Evolutionary conservation across 2,113 vertebrate species (phyloP), one percentile per base, ranked within the genome.

Genomic region (Choloepus hoffmanni): DNA sequence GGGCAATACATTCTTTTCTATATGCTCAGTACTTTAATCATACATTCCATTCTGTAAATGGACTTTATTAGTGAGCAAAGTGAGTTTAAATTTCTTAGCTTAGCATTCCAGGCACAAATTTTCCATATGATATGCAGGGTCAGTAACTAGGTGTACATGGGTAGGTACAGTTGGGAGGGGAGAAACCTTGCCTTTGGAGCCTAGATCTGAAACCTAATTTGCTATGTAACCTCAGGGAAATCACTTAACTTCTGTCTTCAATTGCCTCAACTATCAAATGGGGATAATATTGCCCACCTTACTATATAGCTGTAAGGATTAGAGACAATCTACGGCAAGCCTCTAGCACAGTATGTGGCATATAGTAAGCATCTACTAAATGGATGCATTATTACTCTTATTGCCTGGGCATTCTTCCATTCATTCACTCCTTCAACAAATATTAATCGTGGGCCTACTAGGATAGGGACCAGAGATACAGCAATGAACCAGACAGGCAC

Each of bases 151-250:
- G 7, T 24, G 18, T 70, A 3, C 67, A 26, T 11, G 23, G 2
- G 23, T 74, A 13, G 26, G 18, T 40, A 24, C 7, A 4, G 3
- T 23, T 79, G 0, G 8, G 2, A 81, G 67, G 8, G 33, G n/a
- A 36, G 33, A 72, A 94, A 93, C 7, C 30, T 28, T 82, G 40
- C 55, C 40, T 91, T 58, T 55, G 26, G 67, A 92, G 40, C 15
- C 43, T 48, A 95, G 77, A 76, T 81, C 78, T 60, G 50, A 77
- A 92, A 45, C 55, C 70, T 89, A 83, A 88, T 79, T 93, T 87
- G 50, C 63, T 55, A 1, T 58, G 73, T 68, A 16, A 85, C n/a
- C 33, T 78, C 50, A 79, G 2, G 26, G 43, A 88, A 95, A 68
- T 92, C 62, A 63, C 55, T 93, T 63, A 89, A 89, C 19, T 16